Evolutionary conservation across 1,140 invertebrate species (phyloP).

Genomic region (Parapsyche elsis): DNA sequence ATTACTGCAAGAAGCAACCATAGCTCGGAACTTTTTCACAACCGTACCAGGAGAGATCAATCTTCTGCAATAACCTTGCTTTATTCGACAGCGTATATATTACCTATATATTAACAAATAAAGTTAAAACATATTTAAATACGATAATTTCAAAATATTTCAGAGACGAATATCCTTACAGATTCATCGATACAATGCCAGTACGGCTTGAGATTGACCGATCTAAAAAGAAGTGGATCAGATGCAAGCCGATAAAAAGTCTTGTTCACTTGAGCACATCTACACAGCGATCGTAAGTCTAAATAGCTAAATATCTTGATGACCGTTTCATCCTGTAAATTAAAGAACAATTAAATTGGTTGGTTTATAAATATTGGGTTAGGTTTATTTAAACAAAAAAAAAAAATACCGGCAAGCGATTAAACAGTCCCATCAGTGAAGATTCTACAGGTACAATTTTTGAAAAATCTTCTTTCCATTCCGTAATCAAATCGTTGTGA

Average conservation of each 20-base stretch:
- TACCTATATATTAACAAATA: conserved; percentile 66
- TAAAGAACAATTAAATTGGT: too few species aligned
- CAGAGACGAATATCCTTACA: conserved; percentile 61
- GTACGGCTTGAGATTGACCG: conserved; percentile 81
- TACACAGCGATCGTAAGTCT: conserved; percentile 81
- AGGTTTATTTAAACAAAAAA: conserved; percentile 33
- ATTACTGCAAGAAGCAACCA: conserved; percentile 70
- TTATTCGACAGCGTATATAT: conserved; percentile 68
- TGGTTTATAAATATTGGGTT: conserved; percentile 29
- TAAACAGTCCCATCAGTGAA: conserved; percentile 61
- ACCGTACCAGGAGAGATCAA: conserved; percentile 92
- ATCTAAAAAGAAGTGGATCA: conserved; percentile 81
- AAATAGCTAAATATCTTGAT: conserved; percentile 80
- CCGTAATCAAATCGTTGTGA: conserved; percentile 51
- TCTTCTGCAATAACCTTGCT: conserved; percentile 77
- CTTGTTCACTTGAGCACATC: conserved; percentile 79
- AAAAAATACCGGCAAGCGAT: conserved; percentile 60
- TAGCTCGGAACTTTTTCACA: conserved; percentile 73
- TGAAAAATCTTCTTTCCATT: conserved; percentile 49
- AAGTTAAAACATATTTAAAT: conserved; percentile 43
- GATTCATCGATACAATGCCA: conserved; percentile 73
- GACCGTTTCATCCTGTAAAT: conserved; percentile 76
- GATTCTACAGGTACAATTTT: conserved; percentile 53
- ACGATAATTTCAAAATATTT: conserved; percentile 32
- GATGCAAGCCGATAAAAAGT: conserved; percentile 79